Evolutionary conservation across 2,888 invertebrate genomes (phyloP).

Genomic region (Temnothorax ravouxi): DNA sequence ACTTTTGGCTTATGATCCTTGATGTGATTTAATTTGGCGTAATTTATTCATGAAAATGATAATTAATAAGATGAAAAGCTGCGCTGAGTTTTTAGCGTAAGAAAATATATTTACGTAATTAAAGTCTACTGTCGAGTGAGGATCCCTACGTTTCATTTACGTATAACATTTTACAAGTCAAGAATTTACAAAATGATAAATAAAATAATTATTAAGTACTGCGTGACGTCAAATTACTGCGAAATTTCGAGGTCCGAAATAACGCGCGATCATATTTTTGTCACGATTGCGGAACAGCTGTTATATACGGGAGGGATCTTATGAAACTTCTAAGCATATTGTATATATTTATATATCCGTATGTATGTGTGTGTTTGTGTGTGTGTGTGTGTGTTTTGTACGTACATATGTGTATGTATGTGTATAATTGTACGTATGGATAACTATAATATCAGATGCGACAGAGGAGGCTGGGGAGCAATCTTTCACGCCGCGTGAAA

Average conservation of each 20-base stretch:
- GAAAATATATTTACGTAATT: constrained; percentile 18
- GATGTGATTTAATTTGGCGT: constrained; percentile 31
- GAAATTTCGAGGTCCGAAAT: not conserved
- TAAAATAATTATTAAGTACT: not conserved
- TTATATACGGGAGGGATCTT: constrained; percentile 57
- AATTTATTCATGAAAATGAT: constrained; percentile 47
- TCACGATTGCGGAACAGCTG: constrained; percentile 68
- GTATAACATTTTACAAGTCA: not conserved
- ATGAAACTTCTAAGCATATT: constrained; percentile 19
- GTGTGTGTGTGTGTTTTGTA: no score
- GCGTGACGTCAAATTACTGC: no score
- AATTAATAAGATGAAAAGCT: constrained; percentile 29
- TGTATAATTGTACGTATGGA: constrained; percentile 5
- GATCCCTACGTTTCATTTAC: not conserved
- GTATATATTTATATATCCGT: not conserved
- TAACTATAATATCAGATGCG: constrained; percentile 70
- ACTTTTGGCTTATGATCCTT: constrained; percentile 12
- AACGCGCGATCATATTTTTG: not conserved
- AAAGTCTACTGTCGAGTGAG: not conserved
- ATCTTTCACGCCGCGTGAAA: constrained; percentile 66
- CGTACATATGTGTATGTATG: no score
- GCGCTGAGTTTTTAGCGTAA: not conserved
- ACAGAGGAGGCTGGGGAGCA: constrained; percentile 62
- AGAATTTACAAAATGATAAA: not conserved
- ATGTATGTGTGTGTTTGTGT: no score